Conservation (phyloP, 2,888 invertebrate genomes). For the Cryptus armator region DNA sequence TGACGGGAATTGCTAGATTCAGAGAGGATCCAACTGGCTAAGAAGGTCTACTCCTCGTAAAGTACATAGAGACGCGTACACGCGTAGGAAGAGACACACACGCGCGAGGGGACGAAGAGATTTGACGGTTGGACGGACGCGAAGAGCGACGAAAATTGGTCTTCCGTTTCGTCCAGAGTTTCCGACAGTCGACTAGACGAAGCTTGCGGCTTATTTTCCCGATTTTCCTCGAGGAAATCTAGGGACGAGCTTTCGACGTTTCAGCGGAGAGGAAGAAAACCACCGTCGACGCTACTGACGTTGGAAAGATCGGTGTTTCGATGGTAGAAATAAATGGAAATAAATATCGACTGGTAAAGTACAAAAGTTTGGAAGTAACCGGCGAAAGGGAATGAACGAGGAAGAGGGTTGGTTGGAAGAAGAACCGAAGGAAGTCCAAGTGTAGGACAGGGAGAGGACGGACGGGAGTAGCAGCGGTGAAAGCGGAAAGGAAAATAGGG, state of each 20-base stretch:
- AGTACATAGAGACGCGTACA: constrained; percentile 6
- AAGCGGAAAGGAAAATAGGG: constrained; percentile 69
- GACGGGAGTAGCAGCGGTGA: constrained; percentile 18
- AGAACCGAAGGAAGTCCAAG: constrained; percentile 13
- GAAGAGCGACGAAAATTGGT: constrained; percentile 64
- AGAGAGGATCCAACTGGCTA: constrained; percentile 38
- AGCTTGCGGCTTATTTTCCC: neutral
- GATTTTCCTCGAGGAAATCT: constrained; percentile 20
- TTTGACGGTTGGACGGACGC: constrained; percentile 55
- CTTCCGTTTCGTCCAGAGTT: constrained; percentile 53
- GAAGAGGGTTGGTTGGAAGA: neutral
- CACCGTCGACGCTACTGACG: neutral
- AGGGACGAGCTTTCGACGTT: neutral
- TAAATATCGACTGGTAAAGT: constrained; percentile 72
- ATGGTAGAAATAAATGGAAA: constrained; percentile 74
- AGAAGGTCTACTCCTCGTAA: constrained; percentile 34
- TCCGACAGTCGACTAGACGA: neutral
- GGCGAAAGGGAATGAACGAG: neutral
- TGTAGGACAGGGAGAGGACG: constrained; percentile 41
- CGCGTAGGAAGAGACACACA: constrained; percentile 10
- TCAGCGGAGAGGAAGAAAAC: constrained; percentile 28
- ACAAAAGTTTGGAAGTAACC: constrained; percentile 34
- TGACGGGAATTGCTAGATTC: constrained; percentile 43
- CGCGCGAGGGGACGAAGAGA: constrained; percentile 31
- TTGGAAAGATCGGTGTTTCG: constrained; percentile 29